A percentile compares a stretch with the other conserved stretches of the same genome.
These are phyloP conservation scores for Mylabris sibirica DNA, from an alignment of 2,888 invertebrate species.

Conservation along the genomic window DNA sequence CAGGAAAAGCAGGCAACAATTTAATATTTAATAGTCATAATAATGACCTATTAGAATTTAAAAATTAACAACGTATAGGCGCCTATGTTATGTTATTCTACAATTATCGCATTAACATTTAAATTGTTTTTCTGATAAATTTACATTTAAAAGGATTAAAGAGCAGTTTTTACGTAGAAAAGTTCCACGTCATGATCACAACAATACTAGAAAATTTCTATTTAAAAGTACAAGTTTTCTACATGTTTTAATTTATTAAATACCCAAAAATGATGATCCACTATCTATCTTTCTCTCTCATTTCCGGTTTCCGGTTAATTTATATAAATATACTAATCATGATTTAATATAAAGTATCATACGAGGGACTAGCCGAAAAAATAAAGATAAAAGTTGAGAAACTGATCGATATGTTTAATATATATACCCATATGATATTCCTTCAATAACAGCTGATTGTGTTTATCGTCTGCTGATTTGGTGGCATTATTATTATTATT, in stretches of 20 bases:
- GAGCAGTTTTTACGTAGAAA: slow-evolving; percentile 1
- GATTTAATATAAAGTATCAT: background rate
- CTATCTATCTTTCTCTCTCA: background rate
- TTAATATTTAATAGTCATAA: background rate
- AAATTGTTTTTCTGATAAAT: slow-evolving; percentile 12
- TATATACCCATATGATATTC: background rate
- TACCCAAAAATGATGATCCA: background rate
- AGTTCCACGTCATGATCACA: background rate
- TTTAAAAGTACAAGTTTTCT: background rate
- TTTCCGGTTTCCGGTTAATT: slow-evolving; percentile 4
- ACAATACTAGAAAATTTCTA: background rate
- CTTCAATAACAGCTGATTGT: slow-evolving; percentile 3
- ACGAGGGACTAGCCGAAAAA: background rate
- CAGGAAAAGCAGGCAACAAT: background rate
- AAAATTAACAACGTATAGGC: slow-evolving; percentile 4
- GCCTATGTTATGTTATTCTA: slow-evolving; percentile 6
- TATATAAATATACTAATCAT: background rate
- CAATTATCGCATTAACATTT: slow-evolving; percentile 12
- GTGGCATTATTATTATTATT: background rate
- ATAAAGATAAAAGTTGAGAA: background rate
- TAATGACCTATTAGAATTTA: background rate
- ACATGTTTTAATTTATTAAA: background rate
- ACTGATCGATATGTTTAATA: no score
- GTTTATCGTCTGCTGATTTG: slow-evolving; percentile 9
- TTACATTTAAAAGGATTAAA: slow-evolving; percentile 8